Base-by-base conservation (phyloP, 2,888 invertebrate genomes). In the Drosophila paracracens region DNA sequence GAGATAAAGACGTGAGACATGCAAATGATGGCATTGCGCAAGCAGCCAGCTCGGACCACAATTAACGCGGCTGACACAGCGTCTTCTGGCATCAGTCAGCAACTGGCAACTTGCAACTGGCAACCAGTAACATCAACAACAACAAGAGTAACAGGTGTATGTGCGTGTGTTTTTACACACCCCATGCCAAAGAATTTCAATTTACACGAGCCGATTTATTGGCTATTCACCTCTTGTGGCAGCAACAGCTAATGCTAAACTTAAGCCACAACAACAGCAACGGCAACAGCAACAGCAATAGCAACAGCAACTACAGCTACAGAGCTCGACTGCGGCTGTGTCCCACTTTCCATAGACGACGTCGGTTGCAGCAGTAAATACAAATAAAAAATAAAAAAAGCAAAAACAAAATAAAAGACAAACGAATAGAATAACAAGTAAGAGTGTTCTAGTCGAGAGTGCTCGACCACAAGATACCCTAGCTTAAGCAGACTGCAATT, bases 191-290 rank as follows among this genome's bases (percentile, higher is more conserved):
- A 89, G 87, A 87, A 89, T 88, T 87, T 89, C 86, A 89, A 88
- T 87, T 87, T 87, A 89, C 89, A 82, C 83, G 88, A 81, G 89
- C 89, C 90, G 88, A 91, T 92, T 92, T 92, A 87, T 87, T 92
- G 93, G 93, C 92, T 92, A 92, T 92, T 92, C 92, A 92, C 92
- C 93, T 92, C 68, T 82, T 80, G 79, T 80, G 76, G 80, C 80
- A 76, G 72, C 54, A 38, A 46, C 46, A 54, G 54, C 50, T 50
- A 50, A 50, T 11, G n/a, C 51, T 51, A n/a, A 29, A 31, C 51
- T 51, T 31, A 51, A 51, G 50, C 16, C 40, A 67, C 71, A 69
- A 60, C 61, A 68, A 53, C 61, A 31, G n/a, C 58, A 46, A 16
- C 60, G 8, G 29, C 51, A 35, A 29, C 33, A 25, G 27, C 48